These are phyloP conservation scores for Capromys pilorides DNA, from an alignment of 2,797 vertebrate species.

Conservation along the genomic window DNA sequence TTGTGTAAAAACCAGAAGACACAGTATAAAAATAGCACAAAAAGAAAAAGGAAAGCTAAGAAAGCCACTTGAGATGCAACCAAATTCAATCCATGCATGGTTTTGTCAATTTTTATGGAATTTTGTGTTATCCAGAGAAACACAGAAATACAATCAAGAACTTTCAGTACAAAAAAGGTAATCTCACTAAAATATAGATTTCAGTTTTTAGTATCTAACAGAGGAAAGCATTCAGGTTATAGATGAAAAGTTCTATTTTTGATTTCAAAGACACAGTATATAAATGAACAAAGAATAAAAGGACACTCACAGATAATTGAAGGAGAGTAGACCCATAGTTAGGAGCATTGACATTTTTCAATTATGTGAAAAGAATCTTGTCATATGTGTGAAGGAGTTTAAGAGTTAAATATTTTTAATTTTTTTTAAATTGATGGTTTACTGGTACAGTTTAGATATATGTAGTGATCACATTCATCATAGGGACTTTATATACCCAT, in stretches of 20 bases:
- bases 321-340: neutral
- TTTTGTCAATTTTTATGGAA: neutral
- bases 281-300: neutral
- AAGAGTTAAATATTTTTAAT: neutral
- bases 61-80: neutral
- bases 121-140: neutral
- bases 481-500: neutral
- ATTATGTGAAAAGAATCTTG: neutral
- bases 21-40: neutral
- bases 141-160: neutral
- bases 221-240: neutral
- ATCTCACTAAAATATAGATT: neutral
- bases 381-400: neutral
- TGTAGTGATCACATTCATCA: neutral
- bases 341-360: neutral
- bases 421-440: neutral
- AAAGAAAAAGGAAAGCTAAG: neutral
- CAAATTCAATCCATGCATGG: neutral
- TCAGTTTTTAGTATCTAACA: neutral
- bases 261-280: rapidly evolving
- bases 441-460: neutral
- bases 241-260: neutral
- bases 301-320: neutral
- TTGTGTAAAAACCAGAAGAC: neutral
- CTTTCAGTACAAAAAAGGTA: neutral